Conservation (phyloP, 2,888 invertebrate genomes). For the Tachystola acroxantha region DNA sequence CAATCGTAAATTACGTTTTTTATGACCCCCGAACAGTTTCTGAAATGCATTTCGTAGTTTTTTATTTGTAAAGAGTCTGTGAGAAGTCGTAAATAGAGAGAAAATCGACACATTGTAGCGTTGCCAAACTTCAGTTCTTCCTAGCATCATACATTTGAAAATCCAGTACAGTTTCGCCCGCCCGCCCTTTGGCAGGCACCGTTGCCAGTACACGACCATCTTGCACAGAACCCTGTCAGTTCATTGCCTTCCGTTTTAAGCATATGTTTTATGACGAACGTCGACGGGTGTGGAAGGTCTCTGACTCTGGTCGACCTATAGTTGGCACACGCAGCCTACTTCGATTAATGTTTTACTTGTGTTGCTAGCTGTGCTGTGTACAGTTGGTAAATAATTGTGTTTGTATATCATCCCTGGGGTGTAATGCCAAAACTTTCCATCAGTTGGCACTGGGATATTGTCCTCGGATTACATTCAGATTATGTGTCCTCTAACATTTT, state of each 20-base stretch:
- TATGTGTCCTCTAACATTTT: slow-evolving; percentile 17
- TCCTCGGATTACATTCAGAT: slow-evolving; percentile 15
- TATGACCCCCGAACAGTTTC: too few species aligned
- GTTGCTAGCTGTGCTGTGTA: slow-evolving; percentile 42
- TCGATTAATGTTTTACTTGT: slow-evolving; percentile 58
- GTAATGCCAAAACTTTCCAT: slow-evolving; percentile 39
- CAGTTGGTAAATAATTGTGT: slow-evolving; percentile 41
- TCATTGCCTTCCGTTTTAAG: slow-evolving; percentile 37
- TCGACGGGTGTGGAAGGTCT: slow-evolving; percentile 38
- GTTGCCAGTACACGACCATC: slow-evolving; percentile 42
- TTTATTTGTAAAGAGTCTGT: neutral
- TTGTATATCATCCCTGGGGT: slow-evolving; percentile 37
- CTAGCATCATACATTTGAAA: slow-evolving; percentile 16
- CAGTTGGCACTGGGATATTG: slow-evolving; percentile 29
- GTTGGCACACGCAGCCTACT: slow-evolving; percentile 34
- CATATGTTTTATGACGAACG: slow-evolving; percentile 19
- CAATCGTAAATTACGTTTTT: too few species aligned
- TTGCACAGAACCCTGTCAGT: slow-evolving; percentile 36
- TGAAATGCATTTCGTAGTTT: too few species aligned
- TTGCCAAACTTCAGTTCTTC: slow-evolving; percentile 42
- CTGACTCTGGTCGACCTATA: slow-evolving; percentile 6
- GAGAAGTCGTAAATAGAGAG: slow-evolving; percentile 5
- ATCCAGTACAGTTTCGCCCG: slow-evolving; percentile 29
- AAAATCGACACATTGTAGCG: slow-evolving; percentile 22
- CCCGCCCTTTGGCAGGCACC: slow-evolving; percentile 52